These are phyloP conservation scores for Hepsetus odoe DNA, from an alignment of 2,113 vertebrate genomes.

Conservation along the genomic window DNA sequence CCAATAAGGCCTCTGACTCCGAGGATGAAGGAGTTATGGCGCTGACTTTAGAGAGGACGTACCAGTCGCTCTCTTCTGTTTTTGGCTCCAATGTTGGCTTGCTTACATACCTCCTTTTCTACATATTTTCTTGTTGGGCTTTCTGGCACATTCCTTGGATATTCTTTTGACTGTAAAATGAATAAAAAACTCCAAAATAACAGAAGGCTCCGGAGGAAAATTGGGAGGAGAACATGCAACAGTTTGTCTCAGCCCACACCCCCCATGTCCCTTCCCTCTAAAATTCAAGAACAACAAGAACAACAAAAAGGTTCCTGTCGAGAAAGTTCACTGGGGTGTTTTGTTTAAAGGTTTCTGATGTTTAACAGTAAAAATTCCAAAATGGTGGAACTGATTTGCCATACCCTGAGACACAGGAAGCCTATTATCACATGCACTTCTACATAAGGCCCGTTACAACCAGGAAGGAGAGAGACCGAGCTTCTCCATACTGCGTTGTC, in stretches of 20 bases:
- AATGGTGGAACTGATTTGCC: conserved; percentile 76
- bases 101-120: conserved; percentile 99
- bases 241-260: conserved; percentile 71
- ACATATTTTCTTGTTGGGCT: conserved; percentile 99
- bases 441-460: conserved; percentile 82
- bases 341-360: conserved; percentile 41
- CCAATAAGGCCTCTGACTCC: conserved; percentile 72
- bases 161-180: conserved; percentile 99
- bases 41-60: conserved; percentile 66
- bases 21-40: conserved; percentile 33
- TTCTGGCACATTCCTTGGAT: conserved; percentile 99
- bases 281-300: conserved; percentile 69
- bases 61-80: conserved; percentile 70
- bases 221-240: conserved; percentile 90
- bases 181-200: conserved; percentile 99
- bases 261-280: conserved; percentile 49
- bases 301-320: conserved; percentile 72
- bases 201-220: conserved; percentile 89
- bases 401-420: conserved; percentile 79
- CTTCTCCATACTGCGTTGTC: conserved; percentile 41
- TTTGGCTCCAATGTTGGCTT: conserved; percentile 73
- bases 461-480: conserved; percentile 53
- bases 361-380: conserved; percentile 77
- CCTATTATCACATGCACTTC: conserved; percentile 81
- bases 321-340: conserved; percentile 69